Base-by-base conservation (phyloP, 2,888 invertebrate genomes). In the Caenorhabditis becei region DNA sequence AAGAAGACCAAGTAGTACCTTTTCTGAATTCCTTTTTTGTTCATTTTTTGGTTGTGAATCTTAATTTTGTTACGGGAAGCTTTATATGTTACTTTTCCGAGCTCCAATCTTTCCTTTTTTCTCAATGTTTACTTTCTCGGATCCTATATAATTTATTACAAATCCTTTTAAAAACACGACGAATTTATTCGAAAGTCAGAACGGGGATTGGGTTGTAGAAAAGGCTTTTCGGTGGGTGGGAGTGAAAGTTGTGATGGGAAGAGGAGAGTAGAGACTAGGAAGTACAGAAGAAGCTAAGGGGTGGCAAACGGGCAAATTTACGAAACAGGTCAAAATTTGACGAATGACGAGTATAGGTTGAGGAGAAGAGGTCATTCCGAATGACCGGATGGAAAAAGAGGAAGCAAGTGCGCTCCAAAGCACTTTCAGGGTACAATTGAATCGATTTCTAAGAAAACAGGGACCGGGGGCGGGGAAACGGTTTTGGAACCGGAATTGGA, bases 401-500 rank as follows among this genome's bases (percentile, higher is more conserved):
- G 26, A 44, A 23, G 16, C 5, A 67, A 56, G 28, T 44, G 41
- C 11, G 56, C n/a, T 56, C 47, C 28, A 14, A 23, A 18, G 41
- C 18, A 3, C 58, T 23, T 10, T 24, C 23, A 59, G 16, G 28
- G 10, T 14, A 35, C 24, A 37, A 53, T 32, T 32, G 49, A 61
- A 63, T 47, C 18, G 28, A 20, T 63, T 53, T 63, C 62, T 72
- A 63, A n/a, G 59, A 53, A 67, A 37, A 62, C 61, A 24, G 28
- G 4, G 18, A n/a, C 16, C 32, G 8, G 23, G 59, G 62, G 54
- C 37, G 18, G 47, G 66, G 71, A 44, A 44, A 35, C 62, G 72
- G 66, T 79, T 79, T 79, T 79, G 79, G 79, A 79, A 79, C 71
- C 79, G 66, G 59, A 59, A n/a, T n/a, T 44, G 47, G 1, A 26